Evolutionary conservation across 2,797 vertebrate genomes (phyloP).

Genomic region (Decapterus maruadsi): DNA sequence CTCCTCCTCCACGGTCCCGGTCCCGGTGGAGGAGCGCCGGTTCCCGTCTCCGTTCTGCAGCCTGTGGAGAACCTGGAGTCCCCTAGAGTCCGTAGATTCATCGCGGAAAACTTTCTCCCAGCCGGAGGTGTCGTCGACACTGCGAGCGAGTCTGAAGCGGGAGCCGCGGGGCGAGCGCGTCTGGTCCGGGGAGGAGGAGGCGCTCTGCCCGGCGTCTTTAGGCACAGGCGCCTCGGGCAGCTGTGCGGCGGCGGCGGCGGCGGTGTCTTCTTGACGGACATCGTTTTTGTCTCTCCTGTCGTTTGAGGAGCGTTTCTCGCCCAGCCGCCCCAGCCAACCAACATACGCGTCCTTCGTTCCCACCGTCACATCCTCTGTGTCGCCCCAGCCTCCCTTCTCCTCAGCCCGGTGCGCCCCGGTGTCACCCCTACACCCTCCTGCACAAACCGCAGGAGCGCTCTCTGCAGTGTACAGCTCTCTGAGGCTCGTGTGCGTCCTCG

Average conservation of each 20-base stretch:
- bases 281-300: neutral
- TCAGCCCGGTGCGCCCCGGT: conserved; percentile 42
- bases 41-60: conserved; percentile 37
- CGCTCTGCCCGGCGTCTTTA: conserved; percentile 27
- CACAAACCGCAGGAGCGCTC: conserved; percentile 64
- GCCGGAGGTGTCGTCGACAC: conserved; percentile 70
- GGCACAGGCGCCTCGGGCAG: conserved; percentile 5
- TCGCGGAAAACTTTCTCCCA: conserved; percentile 36
- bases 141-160: conserved; percentile 65
- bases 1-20: neutral
- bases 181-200: conserved; percentile 1
- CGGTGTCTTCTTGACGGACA: neutral
- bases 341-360: conserved; percentile 20
- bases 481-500: conserved; percentile 70
- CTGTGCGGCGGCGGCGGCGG: neutral
- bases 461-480: conserved; percentile 34
- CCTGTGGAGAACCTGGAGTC: conserved; percentile 27
- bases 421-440: conserved; percentile 68
- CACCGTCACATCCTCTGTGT: conserved; percentile 5
- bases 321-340: neutral
- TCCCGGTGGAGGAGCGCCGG: conserved; percentile 45
- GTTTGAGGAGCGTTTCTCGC: neutral
- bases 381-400: conserved; percentile 24
- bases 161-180: neutral
- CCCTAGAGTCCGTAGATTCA: conserved; percentile 34